Base-by-base conservation (phyloP, 2,113 vertebrate genomes). In the Agapornis roseicollis region DNA sequence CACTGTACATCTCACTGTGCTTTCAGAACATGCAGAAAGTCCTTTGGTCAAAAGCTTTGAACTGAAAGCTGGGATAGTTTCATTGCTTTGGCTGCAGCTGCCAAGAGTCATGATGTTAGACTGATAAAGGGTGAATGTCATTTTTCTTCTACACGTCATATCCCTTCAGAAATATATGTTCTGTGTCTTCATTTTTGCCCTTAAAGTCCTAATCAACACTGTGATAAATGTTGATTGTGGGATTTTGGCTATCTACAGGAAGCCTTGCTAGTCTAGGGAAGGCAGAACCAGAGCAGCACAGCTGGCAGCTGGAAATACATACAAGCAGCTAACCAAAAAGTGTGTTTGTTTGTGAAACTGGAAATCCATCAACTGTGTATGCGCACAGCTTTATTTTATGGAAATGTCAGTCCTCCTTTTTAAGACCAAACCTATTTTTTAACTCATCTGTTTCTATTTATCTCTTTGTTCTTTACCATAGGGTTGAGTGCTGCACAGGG, bases 1-100 rank as follows among this genome's bases (percentile, higher is more conserved):
- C 4, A 4, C 37, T 9, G 4, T 41, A 4, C 16, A 4, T 29
- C 24, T 47, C 46, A 2, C 61, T 79, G 42, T 60, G 65, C 9
- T n/a, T 55, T 60, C 33, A 0, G 7, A 71, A 44, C 9, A 7
- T 0, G 0, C 41, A 27, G 52, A 68, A 5, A 3, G 37, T 23
- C 61, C 33, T 39, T 79, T 2, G 1, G 16, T 16, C 83, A 64
- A 11, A 46, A 84, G 4, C 0, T 1, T 1, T 47, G 27, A 20
- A 9, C 18, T 42, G 55, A 68, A 39, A 41, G 20, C 49, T 66
- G 50, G 28, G 42, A 19, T 10, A 53, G 19, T 50, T 73, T 33
- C 24, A 20, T 17, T 83, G 52, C 58, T 41, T 42, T 33, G 17
- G 8, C 52, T 90, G 49, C 44, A 82, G 50, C 50, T 83, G 39